These are phyloP conservation scores for Drosophila multiciliata DNA, from an alignment of 2,888 invertebrate genomes.

Conservation along the genomic window DNA sequence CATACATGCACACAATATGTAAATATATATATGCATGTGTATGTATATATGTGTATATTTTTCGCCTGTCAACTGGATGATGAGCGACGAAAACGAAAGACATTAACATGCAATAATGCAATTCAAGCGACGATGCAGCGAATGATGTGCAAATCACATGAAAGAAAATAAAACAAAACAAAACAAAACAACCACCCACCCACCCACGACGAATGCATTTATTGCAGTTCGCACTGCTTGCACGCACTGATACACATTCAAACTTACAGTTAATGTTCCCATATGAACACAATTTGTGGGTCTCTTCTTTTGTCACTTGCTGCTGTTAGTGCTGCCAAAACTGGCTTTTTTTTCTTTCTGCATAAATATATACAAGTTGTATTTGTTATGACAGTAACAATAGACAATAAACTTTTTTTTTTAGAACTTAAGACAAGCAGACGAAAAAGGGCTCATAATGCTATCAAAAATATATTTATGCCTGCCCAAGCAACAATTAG, in stretches of 20 bases:
- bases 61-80: conserved; percentile 47
- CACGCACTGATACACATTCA: background rate
- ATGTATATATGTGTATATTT: conserved; percentile 10
- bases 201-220: background rate
- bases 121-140: conserved; percentile 48
- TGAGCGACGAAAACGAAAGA: conserved; percentile 40
- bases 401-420: background rate
- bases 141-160: conserved; percentile 40
- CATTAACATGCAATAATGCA: conserved; percentile 59
- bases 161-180: conserved; percentile 12
- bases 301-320: conserved; percentile 8
- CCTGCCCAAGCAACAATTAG: background rate
- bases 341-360: background rate
- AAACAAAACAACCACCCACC: conserved; percentile 13
- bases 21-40: background rate
- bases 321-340: background rate
- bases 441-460: background rate
- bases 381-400: background rate
- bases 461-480: background rate
- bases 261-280: conserved; percentile 5
- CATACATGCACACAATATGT: background rate
- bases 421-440: background rate
- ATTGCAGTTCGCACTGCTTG: background rate
- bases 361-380: background rate
- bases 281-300: conserved; percentile 5